Base-by-base conservation (phyloP, 2,888 invertebrate genomes). In the Pheosia gnoma region DNA sequence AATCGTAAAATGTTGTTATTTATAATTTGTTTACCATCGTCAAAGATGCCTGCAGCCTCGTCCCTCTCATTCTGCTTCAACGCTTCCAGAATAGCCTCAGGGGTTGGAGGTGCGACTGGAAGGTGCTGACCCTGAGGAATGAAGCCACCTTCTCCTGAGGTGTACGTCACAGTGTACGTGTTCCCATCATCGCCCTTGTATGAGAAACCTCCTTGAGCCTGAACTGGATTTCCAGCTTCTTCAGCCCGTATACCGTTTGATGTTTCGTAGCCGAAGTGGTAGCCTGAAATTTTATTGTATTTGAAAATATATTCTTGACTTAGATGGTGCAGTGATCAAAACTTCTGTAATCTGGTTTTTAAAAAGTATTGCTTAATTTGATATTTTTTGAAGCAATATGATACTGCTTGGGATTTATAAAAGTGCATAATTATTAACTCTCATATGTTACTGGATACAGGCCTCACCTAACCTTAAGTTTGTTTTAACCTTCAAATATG, bases 181-280 rank as follows among this genome's bases (percentile, higher is more conserved):
- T 86, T 84, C 0, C 95, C 95, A 74, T 95, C 95, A 5, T 95
- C 95, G 0, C 94, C 94, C 39, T 93, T 94, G 84, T 95, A 95
- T 0, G 94, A 90, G 79, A 94, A 95, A 0, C 93, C 91, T 0
- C 95, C 95, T 62, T 94, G 90, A 0, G 84, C 84, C 38, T 86
- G 82, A 0, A 62, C 71, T 0, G 82, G 61, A 59, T 87, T 83
- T 0, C 91, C 90, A 3, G 82, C 77, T 65, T 91, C 90, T 67
- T 91, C 90, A 10, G 88, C 88, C 45, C 85, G 77, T 62, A 92
- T 91, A 51, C 90, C 91, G 67, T 91, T 92, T 25, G 90, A 90
- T 0, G 92, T 91, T 72, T 91, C 91, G 41, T 82, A 92, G 38
- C 83, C 84, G 58, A 89, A 91, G 68, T 86, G 89, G 71, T 89